A percentile compares a stretch with the other conserved stretches of the same genome.
Evolutionary conservation across 2,888 invertebrate genomes (phyloP).

Genomic region (Archaeoteleia sp.): DNA sequence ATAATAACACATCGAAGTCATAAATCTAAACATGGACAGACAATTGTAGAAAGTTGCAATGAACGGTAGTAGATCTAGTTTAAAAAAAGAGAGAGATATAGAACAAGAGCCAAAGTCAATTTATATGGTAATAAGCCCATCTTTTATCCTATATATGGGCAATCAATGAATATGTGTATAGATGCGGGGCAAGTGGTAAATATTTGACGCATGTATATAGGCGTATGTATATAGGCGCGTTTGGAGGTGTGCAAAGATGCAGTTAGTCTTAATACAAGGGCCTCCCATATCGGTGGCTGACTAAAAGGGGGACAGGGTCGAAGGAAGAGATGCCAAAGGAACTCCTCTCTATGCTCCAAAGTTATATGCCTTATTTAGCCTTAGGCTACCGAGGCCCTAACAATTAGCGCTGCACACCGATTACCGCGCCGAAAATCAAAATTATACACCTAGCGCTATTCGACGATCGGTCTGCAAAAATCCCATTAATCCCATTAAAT

Average conservation of each 20-base stretch:
- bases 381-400: constrained; percentile 55
- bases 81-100: too few species aligned
- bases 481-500: too few species aligned
- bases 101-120: constrained; percentile 10
- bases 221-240: background rate
- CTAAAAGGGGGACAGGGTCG: constrained; percentile 14
- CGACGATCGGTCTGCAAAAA: too few species aligned
- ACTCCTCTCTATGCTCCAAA: constrained; percentile 17
- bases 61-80: too few species aligned
- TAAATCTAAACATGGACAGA: too few species aligned
- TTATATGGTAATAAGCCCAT: constrained; percentile 22
- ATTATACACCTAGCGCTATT: constrained; percentile 65
- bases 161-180: constrained; percentile 16
- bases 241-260: background rate
- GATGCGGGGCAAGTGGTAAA: background rate
- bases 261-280: constrained; percentile 4
- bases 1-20: too few species aligned
- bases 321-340: constrained; percentile 13
- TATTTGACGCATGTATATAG: background rate
- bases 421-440: constrained; percentile 68
- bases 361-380: constrained; percentile 42
- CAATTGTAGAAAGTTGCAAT: too few species aligned
- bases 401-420: constrained; percentile 67
- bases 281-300: constrained; percentile 14
- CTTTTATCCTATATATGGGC: constrained; percentile 22